These are phyloP conservation scores for Aphrocallistes beatrix DNA, from an alignment of 37 sponge, comb jelly and placozoan species.

Conservation along the genomic window DNA sequence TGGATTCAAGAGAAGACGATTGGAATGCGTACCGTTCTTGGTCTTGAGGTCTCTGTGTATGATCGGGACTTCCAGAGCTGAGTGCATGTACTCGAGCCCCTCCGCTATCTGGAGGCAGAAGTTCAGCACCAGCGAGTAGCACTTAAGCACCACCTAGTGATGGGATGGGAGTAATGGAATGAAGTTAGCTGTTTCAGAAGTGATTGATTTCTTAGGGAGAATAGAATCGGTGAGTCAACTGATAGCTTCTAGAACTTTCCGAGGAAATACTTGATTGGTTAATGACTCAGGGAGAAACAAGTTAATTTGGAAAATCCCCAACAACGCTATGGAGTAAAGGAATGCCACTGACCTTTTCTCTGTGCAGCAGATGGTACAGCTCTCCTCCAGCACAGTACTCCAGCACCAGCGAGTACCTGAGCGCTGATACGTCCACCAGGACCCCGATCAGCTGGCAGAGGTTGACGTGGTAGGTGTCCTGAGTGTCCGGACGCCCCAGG, in stretches of 20 bases:
- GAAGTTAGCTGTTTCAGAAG: too few relatives aligned
- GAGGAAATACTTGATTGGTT: too few relatives aligned
- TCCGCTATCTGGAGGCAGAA: neutral
- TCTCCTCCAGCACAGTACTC: neutral
- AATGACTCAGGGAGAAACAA: too few relatives aligned
- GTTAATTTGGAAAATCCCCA: too few relatives aligned
- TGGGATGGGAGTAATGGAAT: neutral
- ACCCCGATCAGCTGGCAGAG: neutral
- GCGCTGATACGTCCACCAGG: neutral
- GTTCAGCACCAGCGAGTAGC: neutral
- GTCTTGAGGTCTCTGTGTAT: slow-evolving; percentile 10
- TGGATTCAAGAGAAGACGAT: too few relatives aligned
- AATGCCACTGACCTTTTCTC: neutral
- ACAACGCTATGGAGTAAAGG: too few relatives aligned
- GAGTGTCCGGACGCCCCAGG: neutral
- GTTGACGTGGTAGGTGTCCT: neutral
- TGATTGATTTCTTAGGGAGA: too few relatives aligned
- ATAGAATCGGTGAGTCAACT: too few relatives aligned
- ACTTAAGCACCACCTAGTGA: neutral
- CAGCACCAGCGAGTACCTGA: neutral
- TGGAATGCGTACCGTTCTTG: neutral
- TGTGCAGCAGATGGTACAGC: slow-evolving; percentile 3
- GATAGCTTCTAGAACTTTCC: too few relatives aligned
- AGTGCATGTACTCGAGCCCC: neutral
- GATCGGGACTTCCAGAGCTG: neutral